phyloP scores from a whole-genome alignment of 1,140 invertebrate genomes.

The Sycophila sp. region DNA sequence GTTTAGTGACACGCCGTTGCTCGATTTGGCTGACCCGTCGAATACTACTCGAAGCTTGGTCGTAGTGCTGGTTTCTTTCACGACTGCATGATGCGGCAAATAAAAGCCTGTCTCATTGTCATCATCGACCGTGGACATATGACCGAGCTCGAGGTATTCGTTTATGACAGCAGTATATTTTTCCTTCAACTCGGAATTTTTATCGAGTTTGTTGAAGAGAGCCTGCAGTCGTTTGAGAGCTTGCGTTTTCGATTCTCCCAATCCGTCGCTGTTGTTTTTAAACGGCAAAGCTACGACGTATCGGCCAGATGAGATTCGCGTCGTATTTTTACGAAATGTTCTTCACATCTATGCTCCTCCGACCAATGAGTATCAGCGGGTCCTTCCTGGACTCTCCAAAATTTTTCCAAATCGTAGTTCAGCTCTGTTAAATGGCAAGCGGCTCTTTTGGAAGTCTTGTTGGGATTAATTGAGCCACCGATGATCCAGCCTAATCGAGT shows the following conservation, averaged over 20 bases:
- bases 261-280: not conserved
- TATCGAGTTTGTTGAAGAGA: constrained; percentile 35
- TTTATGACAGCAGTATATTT: constrained; percentile 40
- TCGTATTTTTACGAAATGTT: not conserved
- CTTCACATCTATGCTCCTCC: not conserved
- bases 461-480: not conserved
- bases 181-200: constrained; percentile 40
- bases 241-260: not conserved
- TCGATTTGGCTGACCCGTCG: constrained; percentile 48
- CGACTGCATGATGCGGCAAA: constrained; percentile 61
- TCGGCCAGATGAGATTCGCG: not conserved
- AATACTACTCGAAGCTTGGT: constrained; percentile 56
- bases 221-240: constrained; percentile 30
- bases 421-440: not conserved
- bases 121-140: no score
- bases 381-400: no score
- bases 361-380: no score
- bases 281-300: not conserved
- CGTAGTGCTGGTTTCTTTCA: constrained; percentile 46
- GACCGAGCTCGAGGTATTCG: constrained; percentile 42
- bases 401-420: not conserved
- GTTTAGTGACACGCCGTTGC: constrained; percentile 44
- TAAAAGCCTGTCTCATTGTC: no score
- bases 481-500: not conserved
- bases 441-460: not conserved